Conservation (phyloP, 2,888 invertebrate species). For the Ennomos fuscantarius region DNA sequence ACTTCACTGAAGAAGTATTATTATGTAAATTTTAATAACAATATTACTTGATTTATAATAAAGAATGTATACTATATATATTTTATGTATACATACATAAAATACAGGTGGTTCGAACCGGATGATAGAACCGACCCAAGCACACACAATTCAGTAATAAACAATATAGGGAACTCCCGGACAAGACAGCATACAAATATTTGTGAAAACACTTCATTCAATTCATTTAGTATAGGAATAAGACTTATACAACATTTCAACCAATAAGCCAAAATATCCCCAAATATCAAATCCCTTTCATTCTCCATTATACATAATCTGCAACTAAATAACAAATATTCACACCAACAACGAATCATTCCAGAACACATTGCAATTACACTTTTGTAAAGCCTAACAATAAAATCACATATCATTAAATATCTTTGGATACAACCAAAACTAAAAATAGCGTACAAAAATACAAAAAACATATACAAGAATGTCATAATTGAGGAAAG, state of each 20-base stretch:
- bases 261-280: constrained; percentile 18
- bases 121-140: background rate
- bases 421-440: constrained; percentile 84
- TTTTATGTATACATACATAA: constrained; percentile 1
- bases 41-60: background rate
- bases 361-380: constrained; percentile 69
- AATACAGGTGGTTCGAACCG: background rate
- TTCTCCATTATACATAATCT: constrained; percentile 35
- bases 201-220: constrained; percentile 14
- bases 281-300: constrained; percentile 11
- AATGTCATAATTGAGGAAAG: constrained; percentile 59
- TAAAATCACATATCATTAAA: constrained; percentile 81
- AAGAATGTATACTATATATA: background rate
- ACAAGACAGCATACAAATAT: constrained; percentile 1
- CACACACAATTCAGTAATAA: constrained; percentile 5
- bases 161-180: constrained; percentile 14
- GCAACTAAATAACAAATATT: constrained; percentile 65
- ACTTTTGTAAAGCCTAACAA: constrained; percentile 81
- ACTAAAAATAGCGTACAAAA: constrained; percentile 79
- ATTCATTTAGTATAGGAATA: constrained; percentile 5
- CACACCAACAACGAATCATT: constrained; percentile 54
- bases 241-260: constrained; percentile 9
- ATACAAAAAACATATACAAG: constrained; percentile 82
- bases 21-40: background rate
- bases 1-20: background rate